Evolutionary conservation across 1,140 invertebrate genomes (phyloP).

Genomic region (Camponotus pennsylvanicus): DNA sequence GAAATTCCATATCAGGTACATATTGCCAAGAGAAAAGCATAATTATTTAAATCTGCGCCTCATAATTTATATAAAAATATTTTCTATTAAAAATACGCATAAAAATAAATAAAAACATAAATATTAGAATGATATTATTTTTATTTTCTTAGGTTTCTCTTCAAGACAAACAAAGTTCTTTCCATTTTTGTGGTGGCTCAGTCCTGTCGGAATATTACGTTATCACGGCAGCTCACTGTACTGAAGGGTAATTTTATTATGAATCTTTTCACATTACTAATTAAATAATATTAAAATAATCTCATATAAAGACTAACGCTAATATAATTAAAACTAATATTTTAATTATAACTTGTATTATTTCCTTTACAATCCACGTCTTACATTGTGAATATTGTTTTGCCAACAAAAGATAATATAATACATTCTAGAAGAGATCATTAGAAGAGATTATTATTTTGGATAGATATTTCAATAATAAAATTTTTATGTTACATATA

Average conservation of each 20-base stretch:
- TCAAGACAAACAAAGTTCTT: neutral
- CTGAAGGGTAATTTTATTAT: constrained; percentile 61
- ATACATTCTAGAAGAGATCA: neutral
- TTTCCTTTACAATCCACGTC: neutral
- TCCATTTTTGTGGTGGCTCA: constrained; percentile 85
- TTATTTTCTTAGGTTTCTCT: constrained; percentile 54
- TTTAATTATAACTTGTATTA: too few species aligned
- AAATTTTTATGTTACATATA: constrained; percentile 32
- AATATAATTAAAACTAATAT: too few species aligned
- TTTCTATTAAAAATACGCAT: neutral
- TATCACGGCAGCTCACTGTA: constrained; percentile 86
- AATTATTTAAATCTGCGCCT: too few species aligned
- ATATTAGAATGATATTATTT: constrained; percentile 16
- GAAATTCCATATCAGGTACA: constrained; percentile 78
- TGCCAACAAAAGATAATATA: neutral
- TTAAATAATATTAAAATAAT: too few species aligned
- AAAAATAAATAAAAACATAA: neutral
- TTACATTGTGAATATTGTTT: constrained; percentile 4
- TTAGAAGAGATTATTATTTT: neutral
- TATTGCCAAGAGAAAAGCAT: neutral
- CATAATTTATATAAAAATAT: neutral
- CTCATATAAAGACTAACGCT: too few species aligned
- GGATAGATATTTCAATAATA: neutral
- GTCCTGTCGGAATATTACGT: constrained; percentile 84
- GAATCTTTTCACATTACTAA: neutral